phyloP scores from a whole-genome alignment of 2,797 vertebrate species.

The Natrix natrix region DNA sequence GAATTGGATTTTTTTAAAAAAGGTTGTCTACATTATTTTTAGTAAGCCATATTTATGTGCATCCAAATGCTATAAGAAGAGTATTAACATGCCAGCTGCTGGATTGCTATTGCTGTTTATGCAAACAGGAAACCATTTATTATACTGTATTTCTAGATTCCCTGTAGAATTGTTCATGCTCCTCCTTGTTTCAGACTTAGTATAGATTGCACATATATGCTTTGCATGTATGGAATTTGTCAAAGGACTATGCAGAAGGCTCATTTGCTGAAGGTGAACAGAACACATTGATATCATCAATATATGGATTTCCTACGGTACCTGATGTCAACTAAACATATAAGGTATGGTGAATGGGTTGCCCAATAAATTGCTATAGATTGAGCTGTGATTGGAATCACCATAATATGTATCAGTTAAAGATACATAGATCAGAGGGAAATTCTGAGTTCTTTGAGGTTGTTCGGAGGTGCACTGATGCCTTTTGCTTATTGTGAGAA shows the following conservation, averaged over 20 bases:
- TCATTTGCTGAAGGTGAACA: neutral
- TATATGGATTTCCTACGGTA: neutral
- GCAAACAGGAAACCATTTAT: conserved; percentile 46
- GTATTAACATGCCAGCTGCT: conserved; percentile 43
- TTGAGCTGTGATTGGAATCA: neutral
- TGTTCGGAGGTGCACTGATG: neutral
- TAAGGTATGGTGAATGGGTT: neutral
- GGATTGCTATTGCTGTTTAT: conserved; percentile 50
- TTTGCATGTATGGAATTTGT: neutral
- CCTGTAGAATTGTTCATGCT: conserved; percentile 26
- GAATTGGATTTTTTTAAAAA: neutral
- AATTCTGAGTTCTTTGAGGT: neutral
- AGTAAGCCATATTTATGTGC: conserved; percentile 34
- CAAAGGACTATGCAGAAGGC: neutral
- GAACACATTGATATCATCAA: neutral
- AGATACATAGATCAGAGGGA: neutral
- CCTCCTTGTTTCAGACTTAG: conserved; percentile 28
- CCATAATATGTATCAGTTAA: neutral
- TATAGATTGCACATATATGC: conserved; percentile 24
- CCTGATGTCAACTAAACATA: neutral
- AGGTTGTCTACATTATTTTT: neutral
- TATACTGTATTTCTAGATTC: conserved; percentile 40
- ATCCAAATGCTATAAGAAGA: conserved; percentile 18
- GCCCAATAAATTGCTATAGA: neutral
- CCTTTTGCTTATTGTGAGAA: neutral